Evolutionary conservation across 2,113 vertebrate species (phyloP), one percentile per base, ranked within the genome.

Genomic region (Strix uralensis): DNA sequence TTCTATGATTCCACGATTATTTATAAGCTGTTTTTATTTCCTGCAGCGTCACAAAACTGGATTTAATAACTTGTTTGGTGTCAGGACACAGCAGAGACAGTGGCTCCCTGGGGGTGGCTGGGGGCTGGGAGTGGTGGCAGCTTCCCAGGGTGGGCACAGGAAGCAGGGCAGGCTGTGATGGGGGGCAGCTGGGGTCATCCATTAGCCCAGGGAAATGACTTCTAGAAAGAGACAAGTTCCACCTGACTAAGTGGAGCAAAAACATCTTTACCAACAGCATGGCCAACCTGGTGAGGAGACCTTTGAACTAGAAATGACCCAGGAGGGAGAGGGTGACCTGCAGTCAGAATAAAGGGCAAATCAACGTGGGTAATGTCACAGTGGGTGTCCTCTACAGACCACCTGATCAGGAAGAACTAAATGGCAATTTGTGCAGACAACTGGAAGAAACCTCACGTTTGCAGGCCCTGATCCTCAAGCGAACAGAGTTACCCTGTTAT

Each of bases 41-140:
- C 51, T 20, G 12, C 3, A 30, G 5, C 4, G 13, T 16, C 10
- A 40, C 7, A 30, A 71, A 32, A 25, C 1, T 4, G 5, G 17
- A 52, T 77, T 69, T 29, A 36, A 44, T 20, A 27, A 87, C 2
- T 11, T 15, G 4, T 34, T 51, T 54, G 22, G 21, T 21, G 11
- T 9, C 14, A 38, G 42, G 27, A 36, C 0, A 1, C 30, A 55
- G 17, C 16, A 80, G 34, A 67, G 12, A 4, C 65, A 47, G 59
- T 1, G n/a, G 32, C 10, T 42, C 15, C 10, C 22, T 36, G n/a
- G 30, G 15, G 3, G 20, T 30, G 13, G 10, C 26, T n/a, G 11
- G 38, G 42, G 13, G 30, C 26, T 63, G 34, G 38, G 21, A 47
- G 15, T 22, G 0, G 5, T 36, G 51, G 8, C 4, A 11, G 2